Evolutionary conservation across 2,113 vertebrate genomes (phyloP), one percentile per base, ranked within the genome.

Genomic region (Eulacestoma nigropectus): DNA sequence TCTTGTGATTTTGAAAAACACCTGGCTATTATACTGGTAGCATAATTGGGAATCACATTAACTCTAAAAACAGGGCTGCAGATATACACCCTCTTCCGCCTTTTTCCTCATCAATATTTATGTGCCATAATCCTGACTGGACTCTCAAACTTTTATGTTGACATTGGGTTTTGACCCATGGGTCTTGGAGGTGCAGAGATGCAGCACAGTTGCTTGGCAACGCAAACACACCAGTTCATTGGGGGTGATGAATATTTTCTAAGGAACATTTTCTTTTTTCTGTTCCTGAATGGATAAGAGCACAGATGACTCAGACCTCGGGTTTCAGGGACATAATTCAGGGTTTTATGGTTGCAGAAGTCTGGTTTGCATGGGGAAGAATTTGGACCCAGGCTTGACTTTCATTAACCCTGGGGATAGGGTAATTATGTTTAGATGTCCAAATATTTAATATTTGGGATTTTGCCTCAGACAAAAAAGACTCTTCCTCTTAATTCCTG

Each of bases 191-290:
- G 81, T 92, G 72, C 67, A 78, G 55, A 93, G 78, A 83, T 75
- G 59, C 63, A 70, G 59, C 3, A 3, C 3, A 1, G 95, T 96
- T 94, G 88, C 94, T 85, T 92, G 80, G 96, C 90, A 97, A 96
- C 84, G 0, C 5, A 11, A 89, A 82, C 47, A 72, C 29, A 75
- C 32, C 49, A 62, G 64, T 89, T 90, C 55, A 6, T 76, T 76
- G 65, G 57, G 63, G 63, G 30, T 47, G 70, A 65, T 75, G 53
- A 94, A 73, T n/a, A 35, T 62, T 62, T 78, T 88, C 89, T 80
- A 91, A 91, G 33, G 69, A 91, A 59, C 14, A 49, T 72, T 64
- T 94, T 87, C 26, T n/a, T 86, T 95, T 73, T 57, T 75, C 59
- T 93, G 19, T 62, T 83, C 52, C 56, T 88, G 91, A 79, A 69